Evolutionary conservation across 2,797 vertebrate genomes (phyloP).

Genomic region (Syncerus caffer): DNA sequence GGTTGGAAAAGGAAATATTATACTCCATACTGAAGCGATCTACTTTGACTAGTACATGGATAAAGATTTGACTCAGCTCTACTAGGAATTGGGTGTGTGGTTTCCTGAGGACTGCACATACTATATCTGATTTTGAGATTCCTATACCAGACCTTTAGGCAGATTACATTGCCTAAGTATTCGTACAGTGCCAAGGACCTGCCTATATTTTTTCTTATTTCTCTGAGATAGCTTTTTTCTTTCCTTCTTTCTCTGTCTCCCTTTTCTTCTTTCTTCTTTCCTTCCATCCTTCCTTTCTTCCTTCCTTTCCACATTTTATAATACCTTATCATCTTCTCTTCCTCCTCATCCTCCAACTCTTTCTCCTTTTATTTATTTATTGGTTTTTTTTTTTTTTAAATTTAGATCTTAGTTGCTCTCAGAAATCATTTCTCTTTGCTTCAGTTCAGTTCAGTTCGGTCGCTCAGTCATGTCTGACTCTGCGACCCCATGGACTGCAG

Average conservation of each 20-base stretch:
- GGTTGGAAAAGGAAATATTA: conserved; percentile 39
- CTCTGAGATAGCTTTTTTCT: not conserved
- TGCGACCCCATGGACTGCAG: fast-evolving
- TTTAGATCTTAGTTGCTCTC: not conserved
- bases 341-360: fast-evolving
- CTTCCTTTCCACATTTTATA: not conserved
- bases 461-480: not conserved
- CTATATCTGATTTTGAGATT: not conserved
- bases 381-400: not conserved
- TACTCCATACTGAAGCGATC: not conserved
- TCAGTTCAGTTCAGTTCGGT: not conserved
- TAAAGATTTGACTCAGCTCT: not conserved
- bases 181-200: not conserved
- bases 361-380: not conserved
- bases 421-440: not conserved
- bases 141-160: not conserved
- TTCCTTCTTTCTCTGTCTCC: not conserved
- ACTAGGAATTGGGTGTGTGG: not conserved
- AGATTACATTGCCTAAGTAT: not conserved
- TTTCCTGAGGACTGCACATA: not conserved
- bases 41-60: not conserved
- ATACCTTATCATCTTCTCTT: fast-evolving
- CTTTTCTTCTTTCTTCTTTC: fast-evolving
- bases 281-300: no score
- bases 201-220: not conserved